Conservation (phyloP, 1,140 invertebrate species). For the Harlomillsia oculata region DNA sequence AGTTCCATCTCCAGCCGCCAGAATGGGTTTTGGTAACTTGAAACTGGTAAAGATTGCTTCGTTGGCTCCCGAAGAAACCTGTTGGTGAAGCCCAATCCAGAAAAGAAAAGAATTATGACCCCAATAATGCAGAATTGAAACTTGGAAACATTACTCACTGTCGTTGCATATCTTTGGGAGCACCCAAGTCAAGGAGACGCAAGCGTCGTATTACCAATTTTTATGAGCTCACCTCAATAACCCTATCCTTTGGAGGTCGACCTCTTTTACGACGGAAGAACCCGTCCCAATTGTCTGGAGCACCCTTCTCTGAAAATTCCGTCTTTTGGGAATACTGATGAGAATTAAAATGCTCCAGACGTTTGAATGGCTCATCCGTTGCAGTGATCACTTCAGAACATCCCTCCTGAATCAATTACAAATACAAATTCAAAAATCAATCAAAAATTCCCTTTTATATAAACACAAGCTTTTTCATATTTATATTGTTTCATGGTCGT, state of each 20-base stretch:
- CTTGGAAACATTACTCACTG: background rate
- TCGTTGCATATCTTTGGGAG: too few relatives aligned
- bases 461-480: too few relatives aligned
- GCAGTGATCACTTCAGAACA: constrained; percentile 74
- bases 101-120: background rate
- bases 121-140: background rate
- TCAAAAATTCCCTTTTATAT: too few relatives aligned
- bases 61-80: constrained; percentile 30
- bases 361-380: constrained; percentile 69
- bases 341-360: constrained; percentile 81
- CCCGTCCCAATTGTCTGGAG: constrained; percentile 49
- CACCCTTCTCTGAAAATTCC: constrained; percentile 44
- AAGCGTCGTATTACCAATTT: background rate
- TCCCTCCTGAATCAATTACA: constrained; percentile 62
- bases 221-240: constrained; percentile 54
- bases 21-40: constrained; percentile 64
- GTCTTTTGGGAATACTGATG: constrained; percentile 59
- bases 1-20: constrained; percentile 8
- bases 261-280: constrained; percentile 84
- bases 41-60: constrained; percentile 89
- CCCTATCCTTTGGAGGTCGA: constrained; percentile 79
- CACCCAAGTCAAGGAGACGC: background rate
- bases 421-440: too few relatives aligned
- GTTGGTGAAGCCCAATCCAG: background rate
- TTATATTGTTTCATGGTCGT: too few relatives aligned